Conservation (phyloP, 2,888 invertebrate species). For the Orthosia gracilis region DNA sequence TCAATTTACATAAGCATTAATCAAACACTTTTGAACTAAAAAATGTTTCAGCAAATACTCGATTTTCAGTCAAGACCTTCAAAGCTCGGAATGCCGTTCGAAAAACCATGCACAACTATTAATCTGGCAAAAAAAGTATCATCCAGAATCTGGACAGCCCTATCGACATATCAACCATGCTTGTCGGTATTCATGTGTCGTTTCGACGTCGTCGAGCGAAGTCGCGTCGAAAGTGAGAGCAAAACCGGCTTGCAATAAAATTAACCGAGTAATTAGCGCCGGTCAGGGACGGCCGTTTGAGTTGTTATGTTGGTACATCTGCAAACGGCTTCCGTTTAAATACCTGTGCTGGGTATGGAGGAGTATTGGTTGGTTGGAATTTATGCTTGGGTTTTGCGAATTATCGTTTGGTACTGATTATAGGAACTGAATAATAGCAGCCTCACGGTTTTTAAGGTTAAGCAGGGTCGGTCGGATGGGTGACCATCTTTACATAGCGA, state of each 20-base stretch:
- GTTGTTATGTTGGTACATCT: conserved; percentile 52
- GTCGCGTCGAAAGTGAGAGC: conserved; percentile 72
- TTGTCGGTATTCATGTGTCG: conserved; percentile 67
- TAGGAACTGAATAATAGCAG: no score
- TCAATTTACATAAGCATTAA: no score
- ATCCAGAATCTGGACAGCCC: conserved; percentile 49
- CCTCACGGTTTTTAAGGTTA: no score
- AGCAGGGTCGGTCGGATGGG: no score
- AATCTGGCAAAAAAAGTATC: not conserved
- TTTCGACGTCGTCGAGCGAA: conserved; percentile 48
- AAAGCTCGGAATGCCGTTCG: not conserved
- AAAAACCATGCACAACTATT: conserved; percentile 14
- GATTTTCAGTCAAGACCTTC: not conserved
- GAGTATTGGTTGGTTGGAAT: conserved; percentile 3
- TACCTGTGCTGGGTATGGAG: conserved; percentile 9
- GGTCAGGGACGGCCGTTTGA: conserved; percentile 67
- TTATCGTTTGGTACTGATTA: not conserved
- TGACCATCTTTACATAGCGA: no score
- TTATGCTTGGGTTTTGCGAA: not conserved
- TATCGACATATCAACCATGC: conserved; percentile 46
- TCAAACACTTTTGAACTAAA: no score
- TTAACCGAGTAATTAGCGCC: conserved; percentile 73
- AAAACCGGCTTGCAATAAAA: conserved; percentile 66
- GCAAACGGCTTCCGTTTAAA: conserved; percentile 52
- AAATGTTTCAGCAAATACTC: not conserved